Percentiles rank a stretch among this genome's conserved stretches.
These are phyloP conservation scores for Hyposoter didymator DNA, from an alignment of 2,888 invertebrate genomes.

Conservation along the genomic window DNA sequence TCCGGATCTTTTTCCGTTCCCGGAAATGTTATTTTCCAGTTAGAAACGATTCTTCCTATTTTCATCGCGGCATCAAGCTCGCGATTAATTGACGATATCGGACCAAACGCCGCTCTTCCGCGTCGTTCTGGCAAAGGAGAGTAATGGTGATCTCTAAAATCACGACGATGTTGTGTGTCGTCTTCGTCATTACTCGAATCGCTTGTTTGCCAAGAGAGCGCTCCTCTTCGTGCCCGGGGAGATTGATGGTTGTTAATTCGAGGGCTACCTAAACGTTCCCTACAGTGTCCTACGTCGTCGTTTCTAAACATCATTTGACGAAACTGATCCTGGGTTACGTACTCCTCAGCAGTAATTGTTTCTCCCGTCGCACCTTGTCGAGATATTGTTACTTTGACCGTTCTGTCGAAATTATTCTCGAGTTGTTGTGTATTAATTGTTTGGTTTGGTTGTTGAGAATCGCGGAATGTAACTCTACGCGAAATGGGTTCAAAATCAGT, in stretches of 20 bases:
- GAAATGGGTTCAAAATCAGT: background rate
- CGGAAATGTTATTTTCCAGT: slow-evolving; percentile 58
- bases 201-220: background rate
- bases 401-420: background rate
- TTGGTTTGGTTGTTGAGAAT: background rate
- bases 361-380: background rate
- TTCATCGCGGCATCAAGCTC: slow-evolving; percentile 54
- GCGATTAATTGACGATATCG: background rate
- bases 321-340: background rate
- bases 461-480: background rate
- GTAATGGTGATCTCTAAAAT: too few species aligned
- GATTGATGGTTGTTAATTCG: background rate
- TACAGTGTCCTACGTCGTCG: background rate
- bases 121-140: background rate
- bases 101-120: background rate
- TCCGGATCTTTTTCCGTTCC: slow-evolving; percentile 61
- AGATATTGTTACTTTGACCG: background rate
- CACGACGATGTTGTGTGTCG: background rate
- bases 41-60: slow-evolving; percentile 57
- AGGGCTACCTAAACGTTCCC: background rate
- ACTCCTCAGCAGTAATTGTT: background rate
- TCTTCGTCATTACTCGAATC: background rate
- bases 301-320: background rate
- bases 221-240: background rate
- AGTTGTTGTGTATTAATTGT: background rate